These are phyloP conservation scores for Malachius bipustulatus DNA, from an alignment of 2,888 invertebrate genomes.

Conservation along the genomic window DNA sequence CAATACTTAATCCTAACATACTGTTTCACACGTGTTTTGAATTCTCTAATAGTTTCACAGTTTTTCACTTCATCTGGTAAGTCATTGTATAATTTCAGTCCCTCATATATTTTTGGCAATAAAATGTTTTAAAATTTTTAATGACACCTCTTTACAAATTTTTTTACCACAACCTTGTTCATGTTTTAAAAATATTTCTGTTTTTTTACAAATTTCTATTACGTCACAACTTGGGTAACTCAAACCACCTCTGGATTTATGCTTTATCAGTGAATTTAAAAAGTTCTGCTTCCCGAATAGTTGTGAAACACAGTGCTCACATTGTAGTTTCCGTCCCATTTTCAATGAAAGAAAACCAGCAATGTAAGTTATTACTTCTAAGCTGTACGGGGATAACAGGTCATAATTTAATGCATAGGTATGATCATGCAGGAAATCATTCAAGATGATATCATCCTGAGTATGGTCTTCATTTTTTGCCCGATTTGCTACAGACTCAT, in stretches of 20 bases:
- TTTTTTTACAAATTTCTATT: constrained; percentile 3
- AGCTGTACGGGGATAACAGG: constrained; percentile 6
- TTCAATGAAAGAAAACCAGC: constrained; percentile 9
- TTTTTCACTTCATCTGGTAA: too few species aligned
- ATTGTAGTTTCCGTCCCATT: constrained; percentile 8
- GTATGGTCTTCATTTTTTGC: constrained; percentile 7
- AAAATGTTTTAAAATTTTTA: too few species aligned
- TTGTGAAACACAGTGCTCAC: constrained; percentile 10
- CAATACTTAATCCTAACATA: too few species aligned
- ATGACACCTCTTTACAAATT: too few species aligned
- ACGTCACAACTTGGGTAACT: constrained; percentile 7
- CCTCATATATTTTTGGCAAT: too few species aligned
- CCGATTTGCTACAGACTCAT: constrained; percentile 10
- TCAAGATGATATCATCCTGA: constrained; percentile 5
- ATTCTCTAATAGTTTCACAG: too few species aligned
- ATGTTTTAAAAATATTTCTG: too few species aligned
- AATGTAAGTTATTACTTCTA: constrained; percentile 8
- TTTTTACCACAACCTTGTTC: too few species aligned
- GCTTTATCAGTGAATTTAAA: constrained; percentile 5
- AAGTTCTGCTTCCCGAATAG: constrained; percentile 7
- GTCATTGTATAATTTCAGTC: constrained; percentile 1
- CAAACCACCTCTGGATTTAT: too few species aligned
- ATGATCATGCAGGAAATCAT: constrained; percentile 9
- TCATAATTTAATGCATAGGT: constrained; percentile 9
- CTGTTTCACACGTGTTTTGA: too few species aligned